Evolutionary conservation across 64 coral and sea anemone genomes (phyloP).

Genomic region (Astreopora myriophthalma): DNA sequence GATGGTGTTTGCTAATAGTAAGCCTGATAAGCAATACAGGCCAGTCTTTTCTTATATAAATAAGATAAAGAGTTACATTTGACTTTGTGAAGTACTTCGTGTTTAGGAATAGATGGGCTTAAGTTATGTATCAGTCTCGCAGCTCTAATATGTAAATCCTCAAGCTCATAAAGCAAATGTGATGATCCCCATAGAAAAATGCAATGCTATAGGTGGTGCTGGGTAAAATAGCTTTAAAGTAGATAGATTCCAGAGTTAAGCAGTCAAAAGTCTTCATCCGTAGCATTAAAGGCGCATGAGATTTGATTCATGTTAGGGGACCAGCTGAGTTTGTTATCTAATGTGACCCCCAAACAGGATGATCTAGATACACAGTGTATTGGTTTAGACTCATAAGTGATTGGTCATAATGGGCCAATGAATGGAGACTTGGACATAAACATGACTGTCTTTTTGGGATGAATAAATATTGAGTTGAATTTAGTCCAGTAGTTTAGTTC

Average conservation of each 20-base stretch:
- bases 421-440: background rate
- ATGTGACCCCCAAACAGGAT: background rate
- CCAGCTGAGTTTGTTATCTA: conserved; percentile 33
- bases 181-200: conserved; percentile 27
- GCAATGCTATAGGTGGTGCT: conserved; percentile 12
- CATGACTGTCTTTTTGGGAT: background rate
- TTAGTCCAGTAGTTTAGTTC: background rate
- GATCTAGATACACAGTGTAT: background rate
- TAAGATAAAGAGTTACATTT: conserved; percentile 27
- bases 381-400: background rate
- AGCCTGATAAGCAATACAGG: conserved; percentile 34
- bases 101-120: background rate
- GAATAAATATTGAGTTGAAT: background rate
- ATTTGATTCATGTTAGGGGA: background rate
- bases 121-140: conserved; percentile 54
- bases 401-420: background rate
- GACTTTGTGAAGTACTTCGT: conserved; percentile 18
- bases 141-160: conserved; percentile 8
- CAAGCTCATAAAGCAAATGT: background rate
- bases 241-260: conserved; percentile 32
- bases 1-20: background rate
- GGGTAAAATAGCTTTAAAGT: conserved; percentile 15
- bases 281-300: background rate
- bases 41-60: conserved; percentile 13
- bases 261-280: background rate